These are phyloP conservation scores for Sarcophaga bullata DNA, from an alignment of 1,140 invertebrate genomes.

Conservation along the genomic window DNA sequence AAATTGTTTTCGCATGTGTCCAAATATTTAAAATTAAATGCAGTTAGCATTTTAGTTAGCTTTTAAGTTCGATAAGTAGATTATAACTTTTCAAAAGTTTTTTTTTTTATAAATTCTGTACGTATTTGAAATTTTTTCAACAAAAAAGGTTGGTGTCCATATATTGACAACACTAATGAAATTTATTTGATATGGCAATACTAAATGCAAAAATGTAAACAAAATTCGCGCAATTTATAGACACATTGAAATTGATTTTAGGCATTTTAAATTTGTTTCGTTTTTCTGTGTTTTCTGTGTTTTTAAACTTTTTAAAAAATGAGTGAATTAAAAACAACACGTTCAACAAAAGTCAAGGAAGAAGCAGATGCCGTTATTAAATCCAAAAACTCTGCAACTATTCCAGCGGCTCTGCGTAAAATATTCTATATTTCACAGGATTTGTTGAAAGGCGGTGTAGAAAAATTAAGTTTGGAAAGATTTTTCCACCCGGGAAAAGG, in stretches of 20 bases:
- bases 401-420: slow-evolving; percentile 49
- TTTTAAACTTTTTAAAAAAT: slow-evolving; percentile 17
- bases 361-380: slow-evolving; percentile 10
- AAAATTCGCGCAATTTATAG: not conserved
- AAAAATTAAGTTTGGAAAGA: slow-evolving; percentile 51
- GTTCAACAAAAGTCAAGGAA: slow-evolving; percentile 36
- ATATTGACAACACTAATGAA: too few relatives aligned
- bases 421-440: slow-evolving; percentile 54
- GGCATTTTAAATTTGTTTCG: too few relatives aligned
- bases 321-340: slow-evolving; percentile 43
- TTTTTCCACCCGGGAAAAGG: slow-evolving; percentile 60
- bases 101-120: too few relatives aligned
- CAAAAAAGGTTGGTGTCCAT: too few relatives aligned
- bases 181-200: too few relatives aligned
- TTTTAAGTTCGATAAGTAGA: too few relatives aligned
- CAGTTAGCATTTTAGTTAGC: too few relatives aligned
- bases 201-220: not conserved
- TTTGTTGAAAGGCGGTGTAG: slow-evolving; percentile 46
- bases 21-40: too few relatives aligned
- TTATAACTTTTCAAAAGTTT: too few relatives aligned
- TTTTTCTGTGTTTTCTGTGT: not conserved
- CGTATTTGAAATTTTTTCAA: too few relatives aligned
- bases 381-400: not conserved
- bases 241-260: not conserved
- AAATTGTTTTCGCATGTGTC: too few relatives aligned